Base-by-base conservation (phyloP, 1,140 invertebrate genomes). In the Drosophila guanche region DNA sequence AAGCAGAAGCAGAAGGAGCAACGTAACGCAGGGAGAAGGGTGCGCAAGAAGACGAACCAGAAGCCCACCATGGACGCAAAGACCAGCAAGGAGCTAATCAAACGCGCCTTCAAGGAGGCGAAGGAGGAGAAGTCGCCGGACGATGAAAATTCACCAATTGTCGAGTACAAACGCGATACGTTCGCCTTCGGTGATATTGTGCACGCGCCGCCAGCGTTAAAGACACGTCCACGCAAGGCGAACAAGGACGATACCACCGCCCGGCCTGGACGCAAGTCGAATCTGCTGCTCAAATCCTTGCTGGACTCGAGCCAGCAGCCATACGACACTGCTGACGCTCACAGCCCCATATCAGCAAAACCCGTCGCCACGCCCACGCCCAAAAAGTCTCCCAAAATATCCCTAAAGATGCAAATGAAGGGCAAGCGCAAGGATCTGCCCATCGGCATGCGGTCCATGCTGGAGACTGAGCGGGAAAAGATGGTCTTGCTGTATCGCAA, bases 131-230 rank as follows among this genome's bases (percentile, higher is more conserved):
- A 43, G 46, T 51, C 4, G 53, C 51, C 4, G 55, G 80, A 92
- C 53, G 90, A 71, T 27, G 61, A 81, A 37, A 43, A 60, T 8
- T 42, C 50, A 0, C 12, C 48, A 8, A 45, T 65, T 0, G 20
- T 54, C 6, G 90, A 91, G 42, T 91, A 78, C 55, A 90, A 90
- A 45, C 48, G 91, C 46, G 95, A 95, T 76, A 76, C 92, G 16
- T 83, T 95, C 25, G 90, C 92, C 78, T 95, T 95, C 91, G 94
- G 94, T 0, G 95, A 95, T 89, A 91, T 94, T 37, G 94, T 91
- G 0, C 94, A 95, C 83, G 93, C 91, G 14, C 95, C 95, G 12
- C 95, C 95, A 1, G 89, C 90, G 46, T 70, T 95, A 0, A 92
- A 88, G 61, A 69, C 90, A 41, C 54, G 91, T 47, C 93, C 94